Evolutionary conservation across 2,113 vertebrate species (phyloP), one percentile per base, ranked within the genome.

Genomic region (Halcyon malimbica): DNA sequence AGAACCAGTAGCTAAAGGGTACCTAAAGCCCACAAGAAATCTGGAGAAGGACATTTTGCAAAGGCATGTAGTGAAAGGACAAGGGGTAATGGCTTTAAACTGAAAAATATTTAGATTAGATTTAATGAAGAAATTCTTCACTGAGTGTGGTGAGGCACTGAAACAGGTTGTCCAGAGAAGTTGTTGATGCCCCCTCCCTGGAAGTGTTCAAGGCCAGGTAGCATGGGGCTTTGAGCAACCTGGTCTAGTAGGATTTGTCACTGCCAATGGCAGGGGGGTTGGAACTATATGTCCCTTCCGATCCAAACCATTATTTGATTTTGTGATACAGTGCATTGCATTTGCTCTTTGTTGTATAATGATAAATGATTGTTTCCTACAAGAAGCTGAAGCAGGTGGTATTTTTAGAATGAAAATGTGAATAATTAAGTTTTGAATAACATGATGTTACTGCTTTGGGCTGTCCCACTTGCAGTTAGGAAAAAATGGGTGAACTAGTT

Each of bases 361-460:
- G 48, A 86, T 93, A 89, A 94, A 87, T 7, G 39, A 90, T 90
- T 82, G 54, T 92, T 97, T 96, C 42, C 59, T 69, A 85, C 48
- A 88, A 93, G 44, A 81, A 96, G 31, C 4, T 71, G 77, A 87
- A 70, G 14, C 6, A 44, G 59, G 28, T 69, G 10, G 57, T 46
- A 74, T 51, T 93, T 92, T 89, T 83, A 50, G 75, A 94, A 28
- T 81, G 11, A 42, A 42, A 65, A n/a, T 44, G 19, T 89, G 59
- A 93, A 85, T 74, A 95, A 94, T 71, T 82, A 83, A 73, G 9
- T 10, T 71, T 68, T 79, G 76, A 93, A 62, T 90, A 31, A 53
- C 83, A 75, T 51, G 60, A 44, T 83, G 26, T 28, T 87, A 75
- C 64, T 88, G 23, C 54, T 97, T 96, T 91, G 63, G 56, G 14